Evolutionary conservation across 2,113 vertebrate species (phyloP).

Genomic region (Eulacestoma nigropectus): DNA sequence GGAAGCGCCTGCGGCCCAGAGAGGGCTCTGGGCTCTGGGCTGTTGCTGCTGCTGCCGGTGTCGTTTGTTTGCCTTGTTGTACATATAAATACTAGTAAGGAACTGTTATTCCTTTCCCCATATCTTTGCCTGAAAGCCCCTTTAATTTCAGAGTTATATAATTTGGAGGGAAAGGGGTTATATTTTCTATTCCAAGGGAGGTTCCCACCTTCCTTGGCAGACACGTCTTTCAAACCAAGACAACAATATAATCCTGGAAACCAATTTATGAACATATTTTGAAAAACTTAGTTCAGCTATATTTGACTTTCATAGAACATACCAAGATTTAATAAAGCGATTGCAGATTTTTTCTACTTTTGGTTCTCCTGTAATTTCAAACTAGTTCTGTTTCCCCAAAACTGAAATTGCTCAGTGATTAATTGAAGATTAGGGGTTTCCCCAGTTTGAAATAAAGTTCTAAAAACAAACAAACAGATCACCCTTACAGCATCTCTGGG

Average conservation of each 20-base stretch:
- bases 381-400: background rate
- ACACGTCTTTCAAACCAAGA: background rate
- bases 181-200: background rate
- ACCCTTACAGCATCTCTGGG: background rate
- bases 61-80: background rate
- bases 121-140: background rate
- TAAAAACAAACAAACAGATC: background rate
- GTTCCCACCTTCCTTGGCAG: background rate
- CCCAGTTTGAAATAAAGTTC: background rate
- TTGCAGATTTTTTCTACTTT: background rate
- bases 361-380: background rate
- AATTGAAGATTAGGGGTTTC: background rate
- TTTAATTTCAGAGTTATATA: accelerated
- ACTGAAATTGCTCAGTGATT: background rate
- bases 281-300: background rate
- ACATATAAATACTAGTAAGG: too few species aligned
- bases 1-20: accelerated
- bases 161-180: accelerated
- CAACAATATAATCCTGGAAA: background rate
- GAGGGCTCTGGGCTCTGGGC: background rate
- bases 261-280: background rate
- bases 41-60: accelerated
- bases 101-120: background rate
- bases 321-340: background rate
- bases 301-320: background rate